These are phyloP conservation scores for Athalia rosae DNA, from an alignment of 2,888 invertebrate species.

Conservation along the genomic window DNA sequence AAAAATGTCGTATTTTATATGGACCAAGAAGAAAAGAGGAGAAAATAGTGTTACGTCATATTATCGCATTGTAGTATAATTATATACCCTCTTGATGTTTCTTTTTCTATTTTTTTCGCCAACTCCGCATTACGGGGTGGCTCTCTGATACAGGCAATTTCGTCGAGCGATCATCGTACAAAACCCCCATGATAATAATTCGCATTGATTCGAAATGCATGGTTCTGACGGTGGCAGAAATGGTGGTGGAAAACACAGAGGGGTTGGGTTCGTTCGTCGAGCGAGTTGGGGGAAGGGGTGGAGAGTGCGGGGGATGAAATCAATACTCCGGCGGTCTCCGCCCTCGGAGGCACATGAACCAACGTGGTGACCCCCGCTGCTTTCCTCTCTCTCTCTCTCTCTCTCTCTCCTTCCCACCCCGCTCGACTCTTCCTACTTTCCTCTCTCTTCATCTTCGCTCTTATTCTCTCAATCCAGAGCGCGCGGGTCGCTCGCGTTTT, in stretches of 20 bases:
- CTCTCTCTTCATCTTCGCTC: neutral
- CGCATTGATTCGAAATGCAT: conserved; percentile 16
- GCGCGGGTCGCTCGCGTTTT: neutral
- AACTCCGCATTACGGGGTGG: neutral
- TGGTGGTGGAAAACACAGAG: neutral
- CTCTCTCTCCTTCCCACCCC: conserved; percentile 36
- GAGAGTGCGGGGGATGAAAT: conserved; percentile 66
- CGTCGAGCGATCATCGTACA: neutral
- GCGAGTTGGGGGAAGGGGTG: conserved; percentile 41
- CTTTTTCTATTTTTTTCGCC: neutral
- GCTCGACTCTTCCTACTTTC: conserved; percentile 14
- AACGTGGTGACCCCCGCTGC: conserved; percentile 42
- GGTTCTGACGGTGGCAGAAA: conserved; percentile 19
- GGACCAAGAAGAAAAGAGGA: neutral
- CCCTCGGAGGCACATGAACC: conserved; percentile 67
- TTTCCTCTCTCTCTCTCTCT: conserved; percentile 45
- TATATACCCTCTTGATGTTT: neutral
- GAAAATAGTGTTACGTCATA: no score
- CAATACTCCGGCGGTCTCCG: conserved; percentile 72
- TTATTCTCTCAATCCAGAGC: conserved; percentile 9
- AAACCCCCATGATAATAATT: neutral
- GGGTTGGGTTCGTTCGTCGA: neutral
- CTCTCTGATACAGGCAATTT: neutral
- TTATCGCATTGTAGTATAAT: no score
- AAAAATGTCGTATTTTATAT: no score